Base-by-base conservation (phyloP, 23 tunicate genomes). In the Aplidium turbinatum region DNA sequence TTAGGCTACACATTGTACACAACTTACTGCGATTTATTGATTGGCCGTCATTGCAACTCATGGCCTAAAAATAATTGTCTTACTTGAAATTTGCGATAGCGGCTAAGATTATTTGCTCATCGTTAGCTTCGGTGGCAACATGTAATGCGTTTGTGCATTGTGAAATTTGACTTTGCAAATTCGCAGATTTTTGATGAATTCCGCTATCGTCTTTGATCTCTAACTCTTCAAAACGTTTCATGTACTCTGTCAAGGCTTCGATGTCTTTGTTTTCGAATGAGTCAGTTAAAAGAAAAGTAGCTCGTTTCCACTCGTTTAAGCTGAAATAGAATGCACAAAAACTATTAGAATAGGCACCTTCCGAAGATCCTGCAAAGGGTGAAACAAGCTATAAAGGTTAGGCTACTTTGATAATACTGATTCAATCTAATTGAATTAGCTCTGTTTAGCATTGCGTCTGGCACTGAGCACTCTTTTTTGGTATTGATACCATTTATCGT, bases 131-230 rank as follows among this genome's bases (percentile, higher is more conserved):
- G 0, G 80, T 73, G 0, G 93, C 93, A 20, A 62, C 45, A 20
- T 30, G 22, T 69, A 86, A 51, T 40, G 55, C 48, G 16, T 31
- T 38, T 36, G 70, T 57, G 0, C 54, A 42, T 20, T 78, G 45
- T 25, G 33, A 57, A 19, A 70, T 33, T 0, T 58, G 45, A 21
- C 45, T 31, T 27, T 57, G 70, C 33, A 85, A 35, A n/a, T 78
- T 77, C 33, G 6, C 52, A 1, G 52, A 47, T 38, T 66, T 70
- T 18, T 72, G 38, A 51, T 86, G 62, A 13, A 72, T 39, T 25
- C 93, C 93, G 2, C 68, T 61, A 21, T 86, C 93, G 31, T 86
- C 93, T 40, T 86, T 76, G 18, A 86, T 86, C 29, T 64, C 85
- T 26, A 73, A 29, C 2, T 86, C 85, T 34, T 72, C 70, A 39